Evolutionary conservation across 2,113 vertebrate genomes (phyloP).

Genomic region (Rhea americana): DNA sequence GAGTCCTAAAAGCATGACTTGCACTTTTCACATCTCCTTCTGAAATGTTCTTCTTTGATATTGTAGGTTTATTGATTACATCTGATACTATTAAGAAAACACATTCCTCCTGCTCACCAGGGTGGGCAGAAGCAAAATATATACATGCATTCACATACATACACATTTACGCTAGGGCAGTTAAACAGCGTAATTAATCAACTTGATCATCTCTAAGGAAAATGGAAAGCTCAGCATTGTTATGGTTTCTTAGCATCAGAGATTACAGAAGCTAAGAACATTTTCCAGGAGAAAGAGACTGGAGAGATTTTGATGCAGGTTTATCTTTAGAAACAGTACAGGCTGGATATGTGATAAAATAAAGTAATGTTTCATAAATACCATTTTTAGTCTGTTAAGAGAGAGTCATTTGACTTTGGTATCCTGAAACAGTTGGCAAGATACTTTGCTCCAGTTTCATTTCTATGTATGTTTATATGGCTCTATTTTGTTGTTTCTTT

Average conservation of each 20-base stretch:
- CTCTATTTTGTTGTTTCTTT: neutral
- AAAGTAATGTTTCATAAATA: neutral
- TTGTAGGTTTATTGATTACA: neutral
- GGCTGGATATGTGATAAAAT: neutral
- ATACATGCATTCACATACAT: rapidly evolving
- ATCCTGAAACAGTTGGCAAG: neutral
- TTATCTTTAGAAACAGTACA: neutral
- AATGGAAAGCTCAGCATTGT: neutral
- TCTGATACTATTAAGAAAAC: neutral
- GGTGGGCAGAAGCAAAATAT: neutral
- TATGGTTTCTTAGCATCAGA: neutral
- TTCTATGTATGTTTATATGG: neutral
- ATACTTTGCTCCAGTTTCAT: neutral
- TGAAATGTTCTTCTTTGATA: neutral
- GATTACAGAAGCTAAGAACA: neutral
- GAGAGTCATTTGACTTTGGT: neutral
- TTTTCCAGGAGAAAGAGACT: neutral
- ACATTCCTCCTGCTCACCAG: neutral
- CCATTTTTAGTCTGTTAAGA: neutral
- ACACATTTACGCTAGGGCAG: neutral
- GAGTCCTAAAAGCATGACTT: neutral
- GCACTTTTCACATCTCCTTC: neutral
- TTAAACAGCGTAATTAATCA: neutral
- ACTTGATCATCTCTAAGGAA: neutral
- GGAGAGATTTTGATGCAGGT: neutral